A percentile compares a stretch with the other conserved stretches of the same genome.
These are phyloP conservation scores for Paracanthobrama guichenoti DNA, from an alignment of 2,113 vertebrate species.

Conservation along the genomic window DNA sequence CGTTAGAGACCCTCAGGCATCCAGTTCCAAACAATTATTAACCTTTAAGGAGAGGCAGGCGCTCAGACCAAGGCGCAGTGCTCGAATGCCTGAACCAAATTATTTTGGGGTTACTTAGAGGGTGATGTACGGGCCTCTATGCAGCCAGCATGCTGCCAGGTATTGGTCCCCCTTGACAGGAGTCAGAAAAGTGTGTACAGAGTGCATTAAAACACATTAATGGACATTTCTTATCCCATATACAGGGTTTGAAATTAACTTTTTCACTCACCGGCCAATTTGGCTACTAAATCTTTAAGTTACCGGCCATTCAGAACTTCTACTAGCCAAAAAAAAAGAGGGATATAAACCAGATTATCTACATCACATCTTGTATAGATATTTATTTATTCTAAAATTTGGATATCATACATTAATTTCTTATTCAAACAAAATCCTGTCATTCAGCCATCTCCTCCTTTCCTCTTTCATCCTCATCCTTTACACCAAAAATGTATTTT, in stretches of 20 bases:
- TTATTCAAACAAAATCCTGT: no score
- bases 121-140: slow-evolving; percentile 54
- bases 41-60: slow-evolving; percentile 63
- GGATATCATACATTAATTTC: no score
- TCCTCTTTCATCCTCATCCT: no score
- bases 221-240: not conserved
- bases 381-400: no score
- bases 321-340: no score
- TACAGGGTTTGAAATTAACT: not conserved
- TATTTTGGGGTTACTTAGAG: slow-evolving; percentile 47
- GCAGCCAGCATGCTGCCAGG: slow-evolving; percentile 16
- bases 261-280: no score
- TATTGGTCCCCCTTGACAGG: slow-evolving; percentile 45
- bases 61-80: not conserved
- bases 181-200: not conserved
- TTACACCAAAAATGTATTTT: no score
- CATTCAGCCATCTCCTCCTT: no score
- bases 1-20: slow-evolving; percentile 54
- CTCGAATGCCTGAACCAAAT: slow-evolving; percentile 53
- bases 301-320: no score
- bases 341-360: no score
- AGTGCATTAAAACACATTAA: slow-evolving; percentile 8
- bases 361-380: no score
- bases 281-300: no score
- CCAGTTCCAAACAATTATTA: slow-evolving; percentile 68